Evolutionary conservation across 2,113 vertebrate genomes (phyloP).

Genomic region (Scortum barcoo): DNA sequence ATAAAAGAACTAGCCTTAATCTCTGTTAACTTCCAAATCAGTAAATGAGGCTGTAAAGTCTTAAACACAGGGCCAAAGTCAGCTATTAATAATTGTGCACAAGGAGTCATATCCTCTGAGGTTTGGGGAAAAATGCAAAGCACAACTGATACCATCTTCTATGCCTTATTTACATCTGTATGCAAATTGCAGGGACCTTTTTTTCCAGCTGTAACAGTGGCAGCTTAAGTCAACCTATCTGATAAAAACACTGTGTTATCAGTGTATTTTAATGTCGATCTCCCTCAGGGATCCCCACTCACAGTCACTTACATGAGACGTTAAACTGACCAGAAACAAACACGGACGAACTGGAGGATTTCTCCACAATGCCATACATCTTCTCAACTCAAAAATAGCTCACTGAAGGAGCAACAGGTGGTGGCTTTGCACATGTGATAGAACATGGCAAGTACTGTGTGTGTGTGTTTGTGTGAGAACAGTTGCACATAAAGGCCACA

Average conservation of each 20-base stretch:
- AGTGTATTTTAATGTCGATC: not conserved
- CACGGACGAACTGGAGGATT: constrained; percentile 26
- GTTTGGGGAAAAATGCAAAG: constrained; percentile 53
- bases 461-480: constrained; percentile 9
- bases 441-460: constrained; percentile 31
- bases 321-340: not conserved
- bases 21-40: not conserved
- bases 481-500: constrained; percentile 16
- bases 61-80: not conserved
- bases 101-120: constrained; percentile 15
- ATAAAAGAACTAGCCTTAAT: not conserved
- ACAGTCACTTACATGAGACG: not conserved
- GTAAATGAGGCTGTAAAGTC: not conserved
- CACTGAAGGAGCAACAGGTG: constrained; percentile 67
- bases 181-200: constrained; percentile 41
- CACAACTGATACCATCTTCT: constrained; percentile 21
- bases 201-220: constrained; percentile 1
- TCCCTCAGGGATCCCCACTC: constrained; percentile 18
- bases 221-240: not conserved
- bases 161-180: constrained; percentile 57
- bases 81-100: not conserved
- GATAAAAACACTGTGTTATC: constrained; percentile 10
- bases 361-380: constrained; percentile 65
- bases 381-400: constrained; percentile 71
- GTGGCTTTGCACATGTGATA: constrained; percentile 23